Conservation (phyloP, 2,888 invertebrate species). For the Troglohyphantes excavatus region DNA sequence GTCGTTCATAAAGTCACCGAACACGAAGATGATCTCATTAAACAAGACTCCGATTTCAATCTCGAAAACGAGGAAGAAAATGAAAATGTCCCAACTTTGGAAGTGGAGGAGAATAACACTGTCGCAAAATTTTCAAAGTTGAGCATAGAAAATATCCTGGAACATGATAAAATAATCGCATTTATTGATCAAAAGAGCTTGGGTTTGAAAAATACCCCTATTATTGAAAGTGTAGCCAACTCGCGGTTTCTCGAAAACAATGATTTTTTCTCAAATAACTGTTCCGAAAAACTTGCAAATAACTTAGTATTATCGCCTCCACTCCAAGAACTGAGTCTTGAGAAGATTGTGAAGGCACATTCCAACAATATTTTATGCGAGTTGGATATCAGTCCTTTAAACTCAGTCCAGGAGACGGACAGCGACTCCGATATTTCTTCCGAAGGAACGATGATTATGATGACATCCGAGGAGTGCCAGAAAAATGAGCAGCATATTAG, state of each 20-base stretch:
- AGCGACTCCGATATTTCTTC: constrained; percentile 79
- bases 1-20: constrained; percentile 74
- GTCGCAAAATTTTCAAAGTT: constrained; percentile 47
- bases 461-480: constrained; percentile 80
- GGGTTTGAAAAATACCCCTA: background rate
- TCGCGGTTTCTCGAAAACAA: background rate
- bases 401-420: constrained; percentile 79
- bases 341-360: constrained; percentile 68
- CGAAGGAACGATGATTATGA: constrained; percentile 80
- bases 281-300: background rate
- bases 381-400: constrained; percentile 79
- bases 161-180: constrained; percentile 76
- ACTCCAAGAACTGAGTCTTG: constrained; percentile 71
- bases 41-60: constrained; percentile 59
- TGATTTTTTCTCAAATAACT: background rate
- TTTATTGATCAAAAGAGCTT: constrained; percentile 67
- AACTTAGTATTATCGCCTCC: constrained; percentile 69
- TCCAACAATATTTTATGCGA: constrained; percentile 70
- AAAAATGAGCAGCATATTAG: constrained; percentile 79
- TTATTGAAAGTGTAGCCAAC: background rate
- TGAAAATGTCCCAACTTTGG: constrained; percentile 3
- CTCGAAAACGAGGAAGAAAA: background rate
- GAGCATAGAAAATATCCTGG: constrained; percentile 70
- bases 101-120: constrained; percentile 16
- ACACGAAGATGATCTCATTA: constrained; percentile 64